These are phyloP conservation scores for Diphyllodes magnificus DNA, from an alignment of 2,113 vertebrate genomes.

Conservation along the genomic window DNA sequence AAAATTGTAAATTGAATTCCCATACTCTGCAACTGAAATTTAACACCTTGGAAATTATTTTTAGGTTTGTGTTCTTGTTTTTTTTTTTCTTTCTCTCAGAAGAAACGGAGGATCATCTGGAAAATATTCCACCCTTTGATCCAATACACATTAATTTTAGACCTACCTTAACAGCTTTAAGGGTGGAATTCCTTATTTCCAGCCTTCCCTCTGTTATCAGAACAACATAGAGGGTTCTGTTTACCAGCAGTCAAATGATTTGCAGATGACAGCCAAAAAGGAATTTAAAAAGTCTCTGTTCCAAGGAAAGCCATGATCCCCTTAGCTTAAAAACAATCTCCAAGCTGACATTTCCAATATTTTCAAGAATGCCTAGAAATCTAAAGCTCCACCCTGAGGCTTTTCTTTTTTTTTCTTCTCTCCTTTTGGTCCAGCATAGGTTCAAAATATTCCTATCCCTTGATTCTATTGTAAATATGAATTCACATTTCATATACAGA, in stretches of 20 bases:
- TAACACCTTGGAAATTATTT: not conserved
- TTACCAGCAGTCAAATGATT: constrained; percentile 53
- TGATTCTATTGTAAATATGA: not conserved
- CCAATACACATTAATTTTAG: constrained; percentile 43
- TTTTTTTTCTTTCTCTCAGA: not conserved
- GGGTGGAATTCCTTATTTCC: constrained; percentile 37
- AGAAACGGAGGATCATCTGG: constrained; percentile 43
- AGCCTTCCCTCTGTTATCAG: constrained; percentile 34
- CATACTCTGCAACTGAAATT: not conserved
- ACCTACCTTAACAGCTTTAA: constrained; percentile 35
- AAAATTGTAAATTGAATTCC: not conserved
- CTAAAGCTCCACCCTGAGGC: not conserved
- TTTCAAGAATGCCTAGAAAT: constrained; percentile 9
- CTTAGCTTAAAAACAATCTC: constrained; percentile 11
- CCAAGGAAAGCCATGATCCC: not conserved
- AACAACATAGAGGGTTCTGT: constrained; percentile 14
- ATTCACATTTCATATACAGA: not conserved
- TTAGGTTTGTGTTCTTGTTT: not conserved
- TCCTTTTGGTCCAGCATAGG: not conserved
- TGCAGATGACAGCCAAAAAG: constrained; percentile 53
- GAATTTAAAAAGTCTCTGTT: constrained; percentile 41
- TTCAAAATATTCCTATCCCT: not conserved
- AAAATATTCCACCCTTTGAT: constrained; percentile 58
- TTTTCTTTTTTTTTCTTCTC: not conserved
- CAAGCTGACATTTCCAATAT: constrained; percentile 9